These are phyloP conservation scores for Manduca sexta DNA, from an alignment of 1,140 invertebrate genomes.

Conservation along the genomic window DNA sequence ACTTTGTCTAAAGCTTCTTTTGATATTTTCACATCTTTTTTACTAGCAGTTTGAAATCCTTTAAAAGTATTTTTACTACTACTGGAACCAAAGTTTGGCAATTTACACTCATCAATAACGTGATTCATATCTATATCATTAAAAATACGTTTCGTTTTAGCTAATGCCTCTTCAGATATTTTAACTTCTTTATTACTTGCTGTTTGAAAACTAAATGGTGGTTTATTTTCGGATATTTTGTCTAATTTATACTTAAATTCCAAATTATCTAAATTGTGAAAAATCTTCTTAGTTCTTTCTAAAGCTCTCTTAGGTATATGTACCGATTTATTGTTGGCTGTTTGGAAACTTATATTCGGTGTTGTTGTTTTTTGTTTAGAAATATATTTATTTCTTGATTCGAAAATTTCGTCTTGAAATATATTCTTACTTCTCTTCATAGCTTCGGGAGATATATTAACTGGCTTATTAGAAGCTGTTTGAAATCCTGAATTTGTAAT, in stretches of 20 bases:
- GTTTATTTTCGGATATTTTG: too few species aligned
- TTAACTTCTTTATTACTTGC: slow-evolving; percentile 27
- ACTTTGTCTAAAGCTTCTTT: slow-evolving; percentile 34
- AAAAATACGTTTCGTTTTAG: too few species aligned
- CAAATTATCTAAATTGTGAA: too few species aligned
- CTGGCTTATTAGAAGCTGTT: slow-evolving; percentile 2
- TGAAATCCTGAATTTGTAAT: not conserved
- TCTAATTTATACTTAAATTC: too few species aligned
- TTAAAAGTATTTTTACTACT: not conserved
- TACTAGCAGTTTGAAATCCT: slow-evolving; percentile 15
- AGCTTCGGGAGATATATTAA: not conserved
- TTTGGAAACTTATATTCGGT: slow-evolving; percentile 29
- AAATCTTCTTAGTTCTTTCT: slow-evolving; percentile 18
- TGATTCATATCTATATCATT: too few species aligned
- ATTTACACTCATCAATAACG: too few species aligned
- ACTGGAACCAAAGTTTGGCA: not conserved
- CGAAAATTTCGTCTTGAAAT: too few species aligned
- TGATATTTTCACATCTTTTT: slow-evolving; percentile 30
- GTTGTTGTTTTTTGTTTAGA: too few species aligned
- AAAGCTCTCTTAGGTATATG: slow-evolving; percentile 37
- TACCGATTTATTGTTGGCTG: slow-evolving; percentile 38
- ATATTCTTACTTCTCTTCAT: not conserved
- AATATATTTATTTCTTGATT: too few species aligned
- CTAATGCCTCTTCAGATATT: slow-evolving; percentile 17
- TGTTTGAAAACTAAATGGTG: slow-evolving; percentile 28